These are phyloP conservation scores for Melopsittacus undulatus DNA, from an alignment of 2,797 vertebrate species.

Conservation along the genomic window DNA sequence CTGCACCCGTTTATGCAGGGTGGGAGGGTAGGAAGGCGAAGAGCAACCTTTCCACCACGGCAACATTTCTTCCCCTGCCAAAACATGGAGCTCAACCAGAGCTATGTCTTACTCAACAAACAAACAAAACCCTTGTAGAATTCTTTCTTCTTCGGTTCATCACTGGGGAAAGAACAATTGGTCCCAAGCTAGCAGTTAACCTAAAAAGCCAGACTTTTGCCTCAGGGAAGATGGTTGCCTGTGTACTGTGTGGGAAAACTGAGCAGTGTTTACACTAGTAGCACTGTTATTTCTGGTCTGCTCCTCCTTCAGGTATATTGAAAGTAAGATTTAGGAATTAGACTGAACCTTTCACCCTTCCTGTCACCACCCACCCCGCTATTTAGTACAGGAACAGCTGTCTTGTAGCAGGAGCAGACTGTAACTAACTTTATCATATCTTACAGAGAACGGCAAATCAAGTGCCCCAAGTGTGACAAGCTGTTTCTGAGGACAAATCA, in stretches of 20 bases:
- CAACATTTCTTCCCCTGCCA: background rate
- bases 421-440: background rate
- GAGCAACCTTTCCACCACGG: background rate
- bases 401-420: background rate
- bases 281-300: background rate
- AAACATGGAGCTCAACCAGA: background rate
- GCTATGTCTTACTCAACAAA: background rate
- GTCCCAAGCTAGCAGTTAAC: background rate
- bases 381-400: background rate
- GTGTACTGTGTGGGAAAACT: background rate
- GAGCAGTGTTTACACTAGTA: background rate
- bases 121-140: background rate
- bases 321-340: background rate
- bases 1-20: background rate
- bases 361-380: background rate
- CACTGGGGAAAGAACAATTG: background rate
- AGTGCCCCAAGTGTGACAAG: constrained; percentile 97
- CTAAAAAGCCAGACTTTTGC: background rate
- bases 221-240: background rate
- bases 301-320: background rate
- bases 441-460: constrained; percentile 90
- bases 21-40: background rate
- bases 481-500: constrained; percentile 95
- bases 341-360: background rate
- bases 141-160: background rate